Evolutionary conservation across 2,113 vertebrate species (phyloP), one percentile per base, ranked within the genome.

Genomic region (Onychorhynchus coronatus): DNA sequence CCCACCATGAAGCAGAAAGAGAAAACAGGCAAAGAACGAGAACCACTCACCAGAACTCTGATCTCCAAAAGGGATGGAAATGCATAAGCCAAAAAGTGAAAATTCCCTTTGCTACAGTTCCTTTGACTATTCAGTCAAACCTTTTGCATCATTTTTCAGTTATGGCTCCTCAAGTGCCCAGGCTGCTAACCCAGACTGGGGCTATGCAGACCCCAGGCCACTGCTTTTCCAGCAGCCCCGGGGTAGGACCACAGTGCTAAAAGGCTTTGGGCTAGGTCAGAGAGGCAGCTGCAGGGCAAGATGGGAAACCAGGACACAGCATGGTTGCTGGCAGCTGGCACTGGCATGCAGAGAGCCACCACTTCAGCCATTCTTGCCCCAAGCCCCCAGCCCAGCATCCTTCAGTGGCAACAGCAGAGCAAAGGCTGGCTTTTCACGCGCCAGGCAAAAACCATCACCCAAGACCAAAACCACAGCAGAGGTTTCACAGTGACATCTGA

Each of bases 221-320:
- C 58, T 12, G 70, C 27, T 31, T 22, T 8, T 1, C 8, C 7
- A 4, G 65, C 55, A 77, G 74, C 65, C 44, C 30, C 1, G 2
- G 31, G 31, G 25, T 9, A 50, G 53, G 20, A n/a, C 39, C 0
- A 0, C 0, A 0, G 13, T 14, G 39, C 65, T 47, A 16, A 61
- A 59, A 18, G 30, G 8, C n/a, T 5, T 14, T 2, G 4, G 30
- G 44, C 18, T 12, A 20, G 33, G n/a, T 70, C 0, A 0, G 42
- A 0, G 0, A 27, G 49, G 31, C 1, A 6, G 27, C 33, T 58
- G 49, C 8, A 11, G 56, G 30, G 56, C 9, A 11, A 47, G 44
- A 42, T 20, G 50, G 71, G 59, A 70, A 7, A 42, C 56, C 25
- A 21, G 44, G 53, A 75, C 17, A 4, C 33, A 28, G 80, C 33